Base-by-base conservation (phyloP, 2,113 vertebrate species). In the Microcebus lehilahytsara region DNA sequence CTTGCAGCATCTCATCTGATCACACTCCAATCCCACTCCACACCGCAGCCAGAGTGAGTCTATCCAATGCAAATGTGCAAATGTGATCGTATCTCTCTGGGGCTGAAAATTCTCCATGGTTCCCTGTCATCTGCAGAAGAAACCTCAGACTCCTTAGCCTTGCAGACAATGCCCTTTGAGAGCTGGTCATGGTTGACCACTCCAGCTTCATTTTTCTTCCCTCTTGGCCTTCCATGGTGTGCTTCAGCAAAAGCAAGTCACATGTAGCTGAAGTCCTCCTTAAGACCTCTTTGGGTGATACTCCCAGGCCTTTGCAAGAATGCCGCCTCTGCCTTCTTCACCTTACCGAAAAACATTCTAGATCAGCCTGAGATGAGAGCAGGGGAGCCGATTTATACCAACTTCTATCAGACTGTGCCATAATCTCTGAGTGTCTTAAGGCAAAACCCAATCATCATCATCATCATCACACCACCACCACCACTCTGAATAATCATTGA, bases 1-100 rank as follows among this genome's bases (percentile, higher is more conserved):
- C 93, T 56, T 87, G 16, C 42, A 87, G 22, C 20, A 40, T 69
- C 46, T 95, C 30, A 37, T 71, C 64, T 85, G 92, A 62, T 88
- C 1, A 0, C 5, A 8, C 40, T 89, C 74, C n/a, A 13, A 0
- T 19, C 79, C 75, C 14, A 3, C 37, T 42, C 51, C 22, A 34
- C 9, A 0, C 78, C 22, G 25, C 20, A 91, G 69, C 86, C 56
- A 75, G 51, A 79, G 34, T 1, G 17, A 96, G 86, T 34, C 83
- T 91, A 34, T 49, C 67, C 79, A 79, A 67, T 42, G 42, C 42
- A 42, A 60, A 75, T 27, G 34, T 27, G 34, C 79, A 93, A 40
- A 91, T 6, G 22, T 0, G 58, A 81, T 49, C n/a, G 23, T 74
- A 30, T 86, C 56, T 91, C 83, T 86, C 8, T 0, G 64, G 71